phyloP scores from a whole-genome alignment of 2,888 invertebrate genomes.

The Sinhomidia bicolor region DNA sequence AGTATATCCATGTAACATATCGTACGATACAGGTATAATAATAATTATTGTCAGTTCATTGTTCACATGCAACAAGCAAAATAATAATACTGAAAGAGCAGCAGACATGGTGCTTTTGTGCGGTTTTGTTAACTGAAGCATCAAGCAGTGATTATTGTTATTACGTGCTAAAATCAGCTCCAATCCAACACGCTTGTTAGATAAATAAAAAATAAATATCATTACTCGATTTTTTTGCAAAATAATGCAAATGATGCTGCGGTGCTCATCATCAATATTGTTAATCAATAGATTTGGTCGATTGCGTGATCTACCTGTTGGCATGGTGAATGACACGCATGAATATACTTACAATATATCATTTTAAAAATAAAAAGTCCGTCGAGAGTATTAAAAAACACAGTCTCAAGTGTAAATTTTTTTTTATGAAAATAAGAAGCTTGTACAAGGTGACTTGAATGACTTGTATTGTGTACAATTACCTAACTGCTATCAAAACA shows the following conservation, averaged over 20 bases:
- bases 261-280: background rate
- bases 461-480: too few species aligned
- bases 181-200: background rate
- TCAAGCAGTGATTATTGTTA: background rate
- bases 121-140: background rate
- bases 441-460: too few species aligned
- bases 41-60: constrained; percentile 8
- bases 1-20: too few species aligned
- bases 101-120: background rate
- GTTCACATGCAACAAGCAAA: constrained; percentile 39
- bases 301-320: background rate
- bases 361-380: too few species aligned
- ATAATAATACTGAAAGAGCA: too few species aligned
- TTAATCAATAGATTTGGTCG: constrained; percentile 7
- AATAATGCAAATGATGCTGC: background rate
- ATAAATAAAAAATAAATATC: background rate
- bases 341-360: too few species aligned
- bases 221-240: background rate
- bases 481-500: too few species aligned
- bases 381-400: too few species aligned
- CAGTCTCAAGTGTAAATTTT: too few species aligned
- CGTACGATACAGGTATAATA: too few species aligned
- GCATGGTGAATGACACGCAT: too few species aligned
- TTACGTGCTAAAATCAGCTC: background rate
- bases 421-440: too few species aligned